Evolutionary conservation across 2,113 vertebrate genomes (phyloP), one percentile per base, ranked within the genome.

Genomic region (Morone saxatilis): DNA sequence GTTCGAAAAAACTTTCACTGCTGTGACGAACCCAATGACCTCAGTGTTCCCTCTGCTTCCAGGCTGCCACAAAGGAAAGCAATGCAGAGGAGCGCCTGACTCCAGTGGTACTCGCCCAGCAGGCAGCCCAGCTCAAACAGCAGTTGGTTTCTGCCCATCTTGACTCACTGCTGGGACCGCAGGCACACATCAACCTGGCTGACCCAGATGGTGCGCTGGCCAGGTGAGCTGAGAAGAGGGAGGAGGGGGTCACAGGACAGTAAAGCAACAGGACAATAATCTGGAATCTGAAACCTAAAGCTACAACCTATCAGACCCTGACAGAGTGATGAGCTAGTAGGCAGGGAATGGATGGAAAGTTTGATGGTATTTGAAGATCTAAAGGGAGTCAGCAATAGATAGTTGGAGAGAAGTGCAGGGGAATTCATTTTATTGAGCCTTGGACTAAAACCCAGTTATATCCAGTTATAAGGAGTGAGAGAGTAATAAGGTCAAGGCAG

Each of bases 191-290:
- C 57, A 97, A 97, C 94, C 95, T 99, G 13, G 94, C 97, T 0
- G 98, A 99, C 92, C 98, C 98, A 0, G 96, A 98, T 11, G 97
- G 98, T 50, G 98, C 98, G 1, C 94, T 99, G 72, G 96, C 97
- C 89, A 97, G 98, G 98, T 99, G 91, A 93, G 97, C 85, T 50
- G 69, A 45, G 57, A 62, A 57, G 22, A 11, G 9, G 8, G 56
- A 25, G 16, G 13, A 19, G 31, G 31, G 31, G 31, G 31, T 31
- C 59, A 31, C 13, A 40, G 50, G 38, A 50, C 12, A 10, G 11
- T 19, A 65, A 72, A 61, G 22, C 38, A 41, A 0, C 7, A 65
- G 7, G 41, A 65, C 14, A 63, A 71, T 19, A 45, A 45, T 56
- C 41, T 86, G 76, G 45, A 13, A 86, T 95, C 8, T 96, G 95